These are phyloP conservation scores for Aquatica leii DNA, from an alignment of 2,888 invertebrate genomes.

Conservation along the genomic window DNA sequence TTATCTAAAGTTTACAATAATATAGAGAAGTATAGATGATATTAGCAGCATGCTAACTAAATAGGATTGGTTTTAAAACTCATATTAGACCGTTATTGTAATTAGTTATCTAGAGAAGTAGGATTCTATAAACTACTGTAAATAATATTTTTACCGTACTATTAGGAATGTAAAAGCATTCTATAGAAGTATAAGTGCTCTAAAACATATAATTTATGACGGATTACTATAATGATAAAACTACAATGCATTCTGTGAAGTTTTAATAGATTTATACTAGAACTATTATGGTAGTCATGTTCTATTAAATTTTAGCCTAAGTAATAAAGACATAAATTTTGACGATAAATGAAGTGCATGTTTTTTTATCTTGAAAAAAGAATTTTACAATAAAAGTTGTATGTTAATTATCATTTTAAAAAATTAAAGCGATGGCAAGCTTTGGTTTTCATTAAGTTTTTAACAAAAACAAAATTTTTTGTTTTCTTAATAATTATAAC, in stretches of 20 bases:
- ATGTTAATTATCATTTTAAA: no score
- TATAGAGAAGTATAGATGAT: background rate
- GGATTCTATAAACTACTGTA: constrained; percentile 26
- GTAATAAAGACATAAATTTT: background rate
- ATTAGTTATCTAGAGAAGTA: constrained; percentile 21
- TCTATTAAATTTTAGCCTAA: background rate
- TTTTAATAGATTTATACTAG: constrained; percentile 5
- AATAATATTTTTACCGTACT: constrained; percentile 24
- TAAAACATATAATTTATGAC: constrained; percentile 17
- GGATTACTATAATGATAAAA: constrained; percentile 19
- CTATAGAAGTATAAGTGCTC: constrained; percentile 25
- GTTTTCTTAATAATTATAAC: no score
- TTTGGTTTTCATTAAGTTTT: no score
- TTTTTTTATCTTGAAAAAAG: no score
- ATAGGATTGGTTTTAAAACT: background rate
- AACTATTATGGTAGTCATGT: background rate
- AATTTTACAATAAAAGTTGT: no score
- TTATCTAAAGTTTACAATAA: constrained; percentile 20
- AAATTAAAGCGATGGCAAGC: no score
- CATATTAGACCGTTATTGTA: background rate
- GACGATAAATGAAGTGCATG: no score
- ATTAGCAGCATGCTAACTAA: constrained; percentile 20
- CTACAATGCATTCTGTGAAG: constrained; percentile 32
- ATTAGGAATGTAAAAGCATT: constrained; percentile 23
- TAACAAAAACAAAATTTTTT: no score